Conservation (phyloP, 2,113 vertebrate genomes). For the Hippolais icterina region DNA sequence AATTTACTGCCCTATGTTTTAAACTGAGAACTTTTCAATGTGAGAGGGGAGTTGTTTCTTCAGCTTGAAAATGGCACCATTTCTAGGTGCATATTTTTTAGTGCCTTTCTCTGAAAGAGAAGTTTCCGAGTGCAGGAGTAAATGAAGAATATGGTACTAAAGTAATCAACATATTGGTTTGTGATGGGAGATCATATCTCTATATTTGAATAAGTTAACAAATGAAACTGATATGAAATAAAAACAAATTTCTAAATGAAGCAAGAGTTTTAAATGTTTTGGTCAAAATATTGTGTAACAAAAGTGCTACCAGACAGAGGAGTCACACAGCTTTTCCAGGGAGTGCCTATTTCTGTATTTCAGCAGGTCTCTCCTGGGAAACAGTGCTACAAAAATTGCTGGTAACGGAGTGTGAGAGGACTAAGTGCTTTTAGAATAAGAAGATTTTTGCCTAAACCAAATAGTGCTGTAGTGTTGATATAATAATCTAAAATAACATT, state of each 20-base stretch:
- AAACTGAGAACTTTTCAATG: background rate
- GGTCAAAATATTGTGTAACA: background rate
- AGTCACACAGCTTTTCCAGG: background rate
- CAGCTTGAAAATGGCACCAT: background rate
- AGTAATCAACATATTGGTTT: background rate
- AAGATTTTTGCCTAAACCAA: background rate
- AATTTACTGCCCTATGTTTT: background rate
- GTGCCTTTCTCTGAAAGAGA: background rate
- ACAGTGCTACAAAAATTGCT: background rate
- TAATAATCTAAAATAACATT: background rate
- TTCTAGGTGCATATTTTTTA: background rate
- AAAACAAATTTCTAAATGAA: background rate
- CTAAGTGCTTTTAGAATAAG: background rate
- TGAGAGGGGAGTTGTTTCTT: background rate
- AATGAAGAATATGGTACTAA: background rate
- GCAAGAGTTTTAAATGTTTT: background rate
- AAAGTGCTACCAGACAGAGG: background rate
- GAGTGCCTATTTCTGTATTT: background rate
- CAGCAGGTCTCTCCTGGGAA: background rate
- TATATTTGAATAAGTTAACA: background rate
- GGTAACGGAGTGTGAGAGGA: background rate
- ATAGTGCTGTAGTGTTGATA: background rate
- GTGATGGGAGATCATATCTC: background rate
- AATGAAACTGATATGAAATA: background rate
- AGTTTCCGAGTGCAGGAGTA: background rate